Conservation (phyloP, 2,797 vertebrate species). For the Alfaro cultratus region DNA sequence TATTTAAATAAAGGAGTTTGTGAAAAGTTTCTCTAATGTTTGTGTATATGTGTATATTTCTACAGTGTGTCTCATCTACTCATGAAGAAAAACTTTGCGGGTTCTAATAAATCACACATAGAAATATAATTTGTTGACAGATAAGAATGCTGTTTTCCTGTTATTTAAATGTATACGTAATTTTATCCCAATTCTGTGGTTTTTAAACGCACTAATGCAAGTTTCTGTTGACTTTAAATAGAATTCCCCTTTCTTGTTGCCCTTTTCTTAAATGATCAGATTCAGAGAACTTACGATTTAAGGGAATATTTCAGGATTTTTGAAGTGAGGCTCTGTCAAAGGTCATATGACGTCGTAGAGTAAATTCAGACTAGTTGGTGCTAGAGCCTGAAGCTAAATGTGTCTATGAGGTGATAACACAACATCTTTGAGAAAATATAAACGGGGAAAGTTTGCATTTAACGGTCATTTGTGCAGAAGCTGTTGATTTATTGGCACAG, state of each 20-base stretch:
- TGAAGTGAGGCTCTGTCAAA: background rate
- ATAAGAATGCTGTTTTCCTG: background rate
- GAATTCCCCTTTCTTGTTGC: background rate
- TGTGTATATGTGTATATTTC: background rate
- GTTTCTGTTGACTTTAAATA: background rate
- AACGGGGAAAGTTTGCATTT: background rate
- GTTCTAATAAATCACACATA: background rate
- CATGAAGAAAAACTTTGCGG: background rate
- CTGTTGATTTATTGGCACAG: background rate
- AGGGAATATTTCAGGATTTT: background rate
- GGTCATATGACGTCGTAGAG: background rate
- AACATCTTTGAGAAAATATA: background rate
- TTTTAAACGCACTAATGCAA: background rate
- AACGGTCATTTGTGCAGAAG: background rate
- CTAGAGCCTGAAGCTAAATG: background rate
- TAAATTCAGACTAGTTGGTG: background rate
- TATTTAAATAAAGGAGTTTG: conserved; percentile 64
- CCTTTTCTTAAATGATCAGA: background rate
- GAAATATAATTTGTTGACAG: background rate
- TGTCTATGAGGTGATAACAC: background rate
- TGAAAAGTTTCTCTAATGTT: background rate
- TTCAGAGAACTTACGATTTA: background rate
- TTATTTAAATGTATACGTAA: background rate
- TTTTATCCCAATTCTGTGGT: background rate
- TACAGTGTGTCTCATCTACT: background rate